Percentiles rank a stretch among this genome's conserved stretches.
phyloP scores from a whole-genome alignment of 2,888 invertebrate genomes.

The Eristalis tenax region DNA sequence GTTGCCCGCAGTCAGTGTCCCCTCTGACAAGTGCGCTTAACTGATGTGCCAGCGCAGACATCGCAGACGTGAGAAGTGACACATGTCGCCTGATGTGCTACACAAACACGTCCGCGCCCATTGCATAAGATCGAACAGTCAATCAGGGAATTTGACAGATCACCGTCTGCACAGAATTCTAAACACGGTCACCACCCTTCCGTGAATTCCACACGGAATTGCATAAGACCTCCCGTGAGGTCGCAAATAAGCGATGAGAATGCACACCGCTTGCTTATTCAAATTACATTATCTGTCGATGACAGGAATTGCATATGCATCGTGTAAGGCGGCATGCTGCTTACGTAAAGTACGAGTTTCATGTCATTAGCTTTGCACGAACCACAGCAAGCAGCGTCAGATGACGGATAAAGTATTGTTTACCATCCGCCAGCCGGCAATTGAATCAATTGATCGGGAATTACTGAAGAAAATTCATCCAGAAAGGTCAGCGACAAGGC shows the following conservation, averaged over 20 bases:
- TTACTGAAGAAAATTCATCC: conserved; percentile 33
- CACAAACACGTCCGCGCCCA: not conserved
- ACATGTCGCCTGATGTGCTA: conserved; percentile 10
- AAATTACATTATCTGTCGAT: conserved; percentile 23
- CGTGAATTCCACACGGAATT: not conserved
- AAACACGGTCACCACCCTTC: not conserved
- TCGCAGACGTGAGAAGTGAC: conserved; percentile 29
- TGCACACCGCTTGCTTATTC: conserved; percentile 33
- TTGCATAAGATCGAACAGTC: conserved; percentile 2
- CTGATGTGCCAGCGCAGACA: conserved; percentile 18
- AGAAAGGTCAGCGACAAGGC: not conserved
- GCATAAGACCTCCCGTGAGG: conserved; percentile 11
- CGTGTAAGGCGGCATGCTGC: conserved; percentile 7
- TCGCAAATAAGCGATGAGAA: conserved; percentile 11
- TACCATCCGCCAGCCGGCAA: conserved; percentile 19
- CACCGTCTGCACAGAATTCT: conserved; percentile 3
- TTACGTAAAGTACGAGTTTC: conserved; percentile 40
- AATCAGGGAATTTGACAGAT: conserved; percentile 18
- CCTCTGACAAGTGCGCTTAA: conserved; percentile 22
- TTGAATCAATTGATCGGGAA: conserved; percentile 59
- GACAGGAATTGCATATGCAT: conserved; percentile 29
- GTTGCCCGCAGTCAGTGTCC: not conserved
- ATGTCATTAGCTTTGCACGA: not conserved
- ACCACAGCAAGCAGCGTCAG: not conserved
- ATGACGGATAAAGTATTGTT: not conserved